Conservation (phyloP, 53 echinoderm and acorn worm species). For the Henricia sp. region DNA sequence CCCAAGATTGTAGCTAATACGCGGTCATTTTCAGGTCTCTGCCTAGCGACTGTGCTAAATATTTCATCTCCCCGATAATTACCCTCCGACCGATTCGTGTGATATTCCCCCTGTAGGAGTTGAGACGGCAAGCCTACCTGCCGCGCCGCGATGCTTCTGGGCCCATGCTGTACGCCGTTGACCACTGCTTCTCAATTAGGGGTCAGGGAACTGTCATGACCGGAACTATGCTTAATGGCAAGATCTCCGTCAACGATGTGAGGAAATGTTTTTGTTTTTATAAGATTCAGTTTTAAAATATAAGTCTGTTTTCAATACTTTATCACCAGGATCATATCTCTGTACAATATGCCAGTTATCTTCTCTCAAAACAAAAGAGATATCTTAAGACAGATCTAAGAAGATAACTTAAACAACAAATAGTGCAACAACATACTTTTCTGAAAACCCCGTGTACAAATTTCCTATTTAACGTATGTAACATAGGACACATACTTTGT, state of each 20-base stretch:
- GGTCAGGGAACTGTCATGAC: constrained; percentile 99
- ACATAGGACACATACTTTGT: too few species aligned
- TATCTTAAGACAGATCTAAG: too few species aligned
- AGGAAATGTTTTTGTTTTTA: too few species aligned
- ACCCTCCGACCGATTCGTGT: not conserved
- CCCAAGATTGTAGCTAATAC: not conserved
- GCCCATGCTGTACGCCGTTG: constrained; percentile 83
- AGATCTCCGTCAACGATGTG: constrained; percentile 84
- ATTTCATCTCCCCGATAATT: not conserved
- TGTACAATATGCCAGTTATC: too few species aligned
- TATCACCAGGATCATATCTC: too few species aligned
- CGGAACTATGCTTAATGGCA: constrained; percentile 93
- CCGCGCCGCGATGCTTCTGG: constrained; percentile 82
- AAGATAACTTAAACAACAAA: too few species aligned
- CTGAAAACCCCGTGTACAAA: too few species aligned
- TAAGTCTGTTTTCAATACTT: too few species aligned
- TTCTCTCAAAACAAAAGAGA: too few species aligned
- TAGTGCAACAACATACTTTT: too few species aligned
- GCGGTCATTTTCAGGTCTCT: not conserved
- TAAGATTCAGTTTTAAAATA: too few species aligned
- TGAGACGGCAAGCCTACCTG: constrained; percentile 83
- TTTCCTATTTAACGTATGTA: too few species aligned
- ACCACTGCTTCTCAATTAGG: constrained; percentile 95
- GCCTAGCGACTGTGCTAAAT: not conserved
- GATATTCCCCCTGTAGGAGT: constrained; percentile 53